A percentile compares a stretch with the other conserved stretches of the same genome.
Conservation (phyloP, 2,113 vertebrate genomes). For the Dasyprocta punctata region DNA sequence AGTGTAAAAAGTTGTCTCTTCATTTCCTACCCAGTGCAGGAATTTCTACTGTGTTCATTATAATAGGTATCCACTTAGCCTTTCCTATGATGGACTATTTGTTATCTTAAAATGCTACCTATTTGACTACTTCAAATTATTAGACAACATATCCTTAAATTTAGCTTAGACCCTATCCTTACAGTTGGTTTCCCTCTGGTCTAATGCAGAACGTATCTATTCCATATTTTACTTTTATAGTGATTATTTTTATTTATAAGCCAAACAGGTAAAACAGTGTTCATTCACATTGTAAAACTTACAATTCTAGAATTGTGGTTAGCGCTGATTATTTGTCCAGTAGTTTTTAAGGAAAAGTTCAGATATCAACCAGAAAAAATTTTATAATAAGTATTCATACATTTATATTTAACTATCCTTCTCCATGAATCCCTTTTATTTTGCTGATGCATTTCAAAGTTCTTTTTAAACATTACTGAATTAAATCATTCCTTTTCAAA, state of each 20-base stretch:
- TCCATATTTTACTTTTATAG: not conserved
- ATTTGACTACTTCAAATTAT: constrained; percentile 1
- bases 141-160: not conserved
- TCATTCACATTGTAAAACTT: not conserved
- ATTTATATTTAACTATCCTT: not conserved
- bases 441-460: constrained; percentile 11
- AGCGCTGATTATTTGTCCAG: not conserved
- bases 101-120: not conserved
- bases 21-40: constrained; percentile 8
- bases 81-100: constrained; percentile 28
- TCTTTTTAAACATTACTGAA: not conserved
- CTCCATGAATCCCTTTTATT: not conserved
- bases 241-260: constrained; percentile 39
- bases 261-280: not conserved
- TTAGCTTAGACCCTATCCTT: not conserved
- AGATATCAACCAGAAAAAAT: not conserved
- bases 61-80: not conserved
- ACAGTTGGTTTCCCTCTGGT: constrained; percentile 31
- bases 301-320: not conserved
- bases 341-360: constrained; percentile 16
- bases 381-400: not conserved
- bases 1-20: not conserved
- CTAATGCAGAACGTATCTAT: constrained; percentile 9
- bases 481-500: not conserved
- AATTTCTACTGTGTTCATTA: constrained; percentile 6